Evolutionary conservation across 2,113 vertebrate species (phyloP), one percentile per base, ranked within the genome.

Genomic region (Australoheros scitulus): DNA sequence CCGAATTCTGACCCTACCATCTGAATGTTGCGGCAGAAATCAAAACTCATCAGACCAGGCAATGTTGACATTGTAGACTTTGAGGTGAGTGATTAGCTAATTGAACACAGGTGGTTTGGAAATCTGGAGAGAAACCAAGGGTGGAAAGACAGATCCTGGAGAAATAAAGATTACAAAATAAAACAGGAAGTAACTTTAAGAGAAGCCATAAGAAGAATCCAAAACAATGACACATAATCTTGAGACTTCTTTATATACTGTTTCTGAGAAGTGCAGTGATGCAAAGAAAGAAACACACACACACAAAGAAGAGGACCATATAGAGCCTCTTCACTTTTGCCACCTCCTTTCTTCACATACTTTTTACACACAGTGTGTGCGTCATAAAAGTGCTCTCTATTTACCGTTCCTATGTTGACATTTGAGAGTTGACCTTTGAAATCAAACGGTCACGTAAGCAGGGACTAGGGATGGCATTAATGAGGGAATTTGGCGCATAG

Each of bases 381-480:
- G 79, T 94, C 91, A 93, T 92, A 91, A 94, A 92, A 89, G 88
- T 84, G 86, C 88, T 63, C 87, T 88, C 93, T 95, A 90, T 95
- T 95, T 94, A 92, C 91, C 76, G 68, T 83, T 88, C 76, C 86
- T 87, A 77, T 93, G 92, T 94, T 96, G 95, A 95, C 94, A 95
- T 95, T 95, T 95, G 84, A 94, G 90, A 88, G 84, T 81, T 95
- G 95, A 95, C 95, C 95, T 96, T 96, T 95, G 92, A 82, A 94
- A 91, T 93, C 92, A 93, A 94, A 92, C 63, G 86, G 88, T 86
- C 59, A 81, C 56, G 83, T 87, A 91, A 87, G 87, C 89, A 76
- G 91, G 86, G 92, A 89, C 91, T 82, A 77, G 83, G 89, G 91
- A 94, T 79, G 87, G 92, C 93, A 92, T 95, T 95, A 95, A 95